Conservation (phyloP, 2,888 invertebrate species). For the Nasonia oneida region DNA sequence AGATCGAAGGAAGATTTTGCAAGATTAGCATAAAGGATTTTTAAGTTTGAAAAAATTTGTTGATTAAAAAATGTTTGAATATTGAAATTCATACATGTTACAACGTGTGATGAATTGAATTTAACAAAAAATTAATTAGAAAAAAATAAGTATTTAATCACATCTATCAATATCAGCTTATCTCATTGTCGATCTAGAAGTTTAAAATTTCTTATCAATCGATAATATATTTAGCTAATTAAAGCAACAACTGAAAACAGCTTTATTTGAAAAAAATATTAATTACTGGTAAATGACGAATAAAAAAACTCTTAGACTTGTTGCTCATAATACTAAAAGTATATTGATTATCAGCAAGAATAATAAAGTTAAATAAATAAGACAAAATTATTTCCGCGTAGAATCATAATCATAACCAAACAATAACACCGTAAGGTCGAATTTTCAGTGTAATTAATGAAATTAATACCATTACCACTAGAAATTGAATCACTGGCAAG, state of each 20-base stretch:
- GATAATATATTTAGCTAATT: neutral
- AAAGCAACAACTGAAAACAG: too few relatives aligned
- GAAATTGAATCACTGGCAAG: constrained; percentile 31
- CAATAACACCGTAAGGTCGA: neutral
- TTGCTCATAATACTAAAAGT: too few relatives aligned
- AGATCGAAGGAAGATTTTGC: neutral
- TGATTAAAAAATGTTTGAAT: neutral
- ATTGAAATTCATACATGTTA: neutral
- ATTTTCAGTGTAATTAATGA: neutral
- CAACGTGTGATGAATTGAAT: neutral
- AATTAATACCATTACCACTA: neutral
- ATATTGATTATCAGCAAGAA: too few relatives aligned
- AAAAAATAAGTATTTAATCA: neutral
- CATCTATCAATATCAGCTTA: neutral
- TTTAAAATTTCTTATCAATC: neutral
- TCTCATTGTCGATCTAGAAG: neutral
- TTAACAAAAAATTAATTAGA: neutral
- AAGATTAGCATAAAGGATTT: neutral
- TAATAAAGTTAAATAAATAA: too few relatives aligned
- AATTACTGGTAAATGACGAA: too few relatives aligned
- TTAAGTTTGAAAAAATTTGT: neutral
- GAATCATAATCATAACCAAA: neutral
- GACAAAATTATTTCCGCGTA: too few relatives aligned
- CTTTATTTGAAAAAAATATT: too few relatives aligned
- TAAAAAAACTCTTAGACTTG: too few relatives aligned